Evolutionary conservation across 2,888 invertebrate species (phyloP).

Genomic region (Phortica okadai): DNA sequence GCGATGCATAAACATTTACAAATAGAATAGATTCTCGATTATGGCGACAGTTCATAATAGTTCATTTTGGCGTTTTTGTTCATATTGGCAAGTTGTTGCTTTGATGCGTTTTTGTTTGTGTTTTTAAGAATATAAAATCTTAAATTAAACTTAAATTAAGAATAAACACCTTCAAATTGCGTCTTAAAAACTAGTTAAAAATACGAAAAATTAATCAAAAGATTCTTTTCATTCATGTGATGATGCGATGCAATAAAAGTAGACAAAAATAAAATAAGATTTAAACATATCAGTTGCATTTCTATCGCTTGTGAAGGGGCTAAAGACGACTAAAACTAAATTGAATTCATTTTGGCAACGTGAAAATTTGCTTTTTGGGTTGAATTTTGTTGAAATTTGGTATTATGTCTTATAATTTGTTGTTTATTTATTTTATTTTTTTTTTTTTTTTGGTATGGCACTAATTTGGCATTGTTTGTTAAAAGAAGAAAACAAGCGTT

Average conservation of each 20-base stretch:
- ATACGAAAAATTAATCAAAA: not conserved
- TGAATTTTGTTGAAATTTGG: not conserved
- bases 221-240: constrained; percentile 20
- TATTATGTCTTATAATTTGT: not conserved
- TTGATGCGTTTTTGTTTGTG: constrained; percentile 6
- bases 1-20: constrained; percentile 34
- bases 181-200: constrained; percentile 16
- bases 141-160: constrained; percentile 1
- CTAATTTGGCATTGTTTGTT: constrained; percentile 61
- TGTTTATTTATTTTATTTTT: constrained; percentile 1
- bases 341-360: constrained; percentile 26
- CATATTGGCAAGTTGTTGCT: constrained; percentile 43
- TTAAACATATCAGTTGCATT: not conserved
- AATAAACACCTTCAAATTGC: not conserved
- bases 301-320: not conserved
- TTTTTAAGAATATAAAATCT: constrained; percentile 11
- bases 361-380: not conserved
- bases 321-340: not conserved
- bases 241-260: not conserved
- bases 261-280: not conserved
- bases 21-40: constrained; percentile 1
- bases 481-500: constrained; percentile 47
- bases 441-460: constrained; percentile 66
- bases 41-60: constrained; percentile 15
- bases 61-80: constrained; percentile 41